Evolutionary conservation across 2,113 vertebrate genomes (phyloP), one percentile per base, ranked within the genome.

Genomic region (Tragelaphus buxtoni): DNA sequence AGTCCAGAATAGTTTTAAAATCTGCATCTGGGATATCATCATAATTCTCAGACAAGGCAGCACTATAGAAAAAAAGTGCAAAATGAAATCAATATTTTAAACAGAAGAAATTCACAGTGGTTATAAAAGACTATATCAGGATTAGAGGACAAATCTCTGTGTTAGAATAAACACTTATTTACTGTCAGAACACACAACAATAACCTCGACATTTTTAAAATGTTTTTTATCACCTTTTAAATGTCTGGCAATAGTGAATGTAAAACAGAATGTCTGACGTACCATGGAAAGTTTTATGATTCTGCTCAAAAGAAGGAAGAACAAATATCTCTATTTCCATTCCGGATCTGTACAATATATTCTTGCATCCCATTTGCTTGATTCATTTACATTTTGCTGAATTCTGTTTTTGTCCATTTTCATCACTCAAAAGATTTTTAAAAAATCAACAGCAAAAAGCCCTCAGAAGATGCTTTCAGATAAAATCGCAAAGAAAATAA

Each of bases 321-420:
- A 95, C 49, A 95, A 97, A 96, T 53, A 91, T 94, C 90, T 92
- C 58, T 95, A 95, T 96, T 97, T 97, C 84, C 88, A 87, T 98
- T 93, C 83, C 9, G 12, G 65, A 97, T 55, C 81, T 84, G 79
- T 49, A 96, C 90, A 96, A 83, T 95, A 86, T 90, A 95, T 86
- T 91, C 92, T 88, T 83, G 65, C 53, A 86, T 97, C 76, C 80
- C 95, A 97, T 97, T 97, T 96, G 49, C 95, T 90, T 83, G 53
- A 96, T 86, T 98, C 96, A 97, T 98, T 97, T 97, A 96, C 95
- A 98, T 98, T 98, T 98, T 97, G 98, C 98, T 98, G 98, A 98
- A 97, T 97, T 97, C 87, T 93, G 93, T 82, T 98, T 98, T 97
- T 92, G 76, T 96, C 94, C 88, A 85, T 96, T 97, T 97, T 97